Base-by-base conservation (phyloP, 2,113 vertebrate genomes). In the Corythoichthys intestinalis region DNA sequence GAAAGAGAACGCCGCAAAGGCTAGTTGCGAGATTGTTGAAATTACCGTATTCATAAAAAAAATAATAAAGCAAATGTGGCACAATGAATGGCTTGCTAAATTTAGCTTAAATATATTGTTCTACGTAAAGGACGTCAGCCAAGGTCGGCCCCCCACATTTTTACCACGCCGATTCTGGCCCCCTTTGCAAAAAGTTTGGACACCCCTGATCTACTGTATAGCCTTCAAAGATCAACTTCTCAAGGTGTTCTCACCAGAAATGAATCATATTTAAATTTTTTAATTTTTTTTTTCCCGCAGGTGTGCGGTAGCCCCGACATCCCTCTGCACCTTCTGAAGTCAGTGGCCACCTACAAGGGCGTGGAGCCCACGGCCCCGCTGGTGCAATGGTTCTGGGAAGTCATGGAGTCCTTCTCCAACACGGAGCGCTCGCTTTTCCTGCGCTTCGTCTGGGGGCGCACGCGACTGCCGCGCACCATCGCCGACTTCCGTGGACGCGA, bases 401-500 rank as follows among this genome's bases (percentile, higher is more conserved):
- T 99, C 80, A 99, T 99, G 97, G 97, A 99, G 80, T 96, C 96
- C 34, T 98, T 99, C 86, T 99, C 96, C 79, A 99, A 97, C 79
- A 99, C 96, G 0, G 97, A 99, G 80, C 91, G 96, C 20, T 98
- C 96, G 2, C 94, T 99, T 4, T 99, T 99, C 85, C 93, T 99
- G 56, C 91, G 97, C 64, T 99, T 99, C 4, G 97, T 99, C 58
- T 99, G 97, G 97, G 97, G 97, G 44, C 94, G 97, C 60, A 99
- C 97, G 0, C 93, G 97, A 28, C 91, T 99, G 70, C 97, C 97
- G n/a, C 92, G 97, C 81, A 99, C 97, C 76, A 99, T 99, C 60
- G 97, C 97, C 0, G 96, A 99, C 89, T 99, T 99, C 64, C 91
- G 97, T 28, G 97, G 96, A 14, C 90, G 97, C 35, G 97, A 99